These are phyloP conservation scores for Notarius quadriscutis DNA, from an alignment of 2,113 vertebrate genomes.

Conservation along the genomic window DNA sequence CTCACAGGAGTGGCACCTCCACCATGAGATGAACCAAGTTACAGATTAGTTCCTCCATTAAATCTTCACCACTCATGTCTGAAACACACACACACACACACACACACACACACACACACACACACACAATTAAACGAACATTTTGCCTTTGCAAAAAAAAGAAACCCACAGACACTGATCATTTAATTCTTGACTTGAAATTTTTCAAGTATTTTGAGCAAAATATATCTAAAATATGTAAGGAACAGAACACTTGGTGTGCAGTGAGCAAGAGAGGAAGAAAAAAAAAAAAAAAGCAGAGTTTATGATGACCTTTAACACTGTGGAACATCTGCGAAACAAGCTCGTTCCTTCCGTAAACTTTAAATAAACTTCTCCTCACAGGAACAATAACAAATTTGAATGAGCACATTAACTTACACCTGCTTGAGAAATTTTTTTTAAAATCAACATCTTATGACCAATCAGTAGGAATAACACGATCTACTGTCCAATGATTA, in stretches of 20 bases:
- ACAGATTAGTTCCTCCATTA: slow-evolving; percentile 90
- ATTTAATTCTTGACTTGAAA: too few species aligned
- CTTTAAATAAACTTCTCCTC: too few species aligned
- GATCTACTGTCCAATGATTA: too few species aligned
- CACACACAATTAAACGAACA: neutral
- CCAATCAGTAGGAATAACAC: neutral
- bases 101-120: neutral
- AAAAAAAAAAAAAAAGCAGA: too few species aligned
- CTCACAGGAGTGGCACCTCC: slow-evolving; percentile 94
- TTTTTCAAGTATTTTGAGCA: too few species aligned
- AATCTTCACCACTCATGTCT: slow-evolving; percentile 83
- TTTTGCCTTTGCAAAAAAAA: neutral
- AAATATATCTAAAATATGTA: too few species aligned
- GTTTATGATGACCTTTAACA: neutral
- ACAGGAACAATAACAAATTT: too few species aligned
- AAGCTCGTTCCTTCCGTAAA: neutral
- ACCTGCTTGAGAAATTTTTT: too few species aligned
- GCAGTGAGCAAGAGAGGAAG: too few species aligned
- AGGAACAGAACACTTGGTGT: too few species aligned
- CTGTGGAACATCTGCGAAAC: neutral
- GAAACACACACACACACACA: slow-evolving; percentile 21
- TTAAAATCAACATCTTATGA: neutral
- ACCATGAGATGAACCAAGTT: slow-evolving; percentile 93
- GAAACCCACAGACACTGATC: too few species aligned
- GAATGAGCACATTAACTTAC: too few species aligned